Evolutionary conservation across 2,888 invertebrate species (phyloP).

Genomic region (Cheilosia vernalis): DNA sequence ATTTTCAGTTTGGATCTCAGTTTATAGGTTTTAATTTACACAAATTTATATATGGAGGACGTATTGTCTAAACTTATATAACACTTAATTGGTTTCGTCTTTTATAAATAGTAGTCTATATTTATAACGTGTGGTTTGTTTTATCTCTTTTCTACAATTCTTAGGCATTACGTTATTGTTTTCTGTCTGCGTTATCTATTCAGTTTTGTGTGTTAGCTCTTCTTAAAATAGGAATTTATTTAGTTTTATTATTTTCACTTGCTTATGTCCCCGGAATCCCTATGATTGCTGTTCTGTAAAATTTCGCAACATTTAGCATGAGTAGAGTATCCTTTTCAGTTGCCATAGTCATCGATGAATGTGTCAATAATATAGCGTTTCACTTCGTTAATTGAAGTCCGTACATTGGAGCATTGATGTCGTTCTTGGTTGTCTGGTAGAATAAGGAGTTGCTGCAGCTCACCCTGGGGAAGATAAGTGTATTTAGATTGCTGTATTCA

Average conservation of each 20-base stretch:
- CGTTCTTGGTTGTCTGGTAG: constrained; percentile 82
- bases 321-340: constrained; percentile 76
- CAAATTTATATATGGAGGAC: constrained; percentile 32
- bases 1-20: constrained; percentile 10
- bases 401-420: constrained; percentile 82
- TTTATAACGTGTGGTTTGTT: constrained; percentile 34
- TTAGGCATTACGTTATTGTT: constrained; percentile 68
- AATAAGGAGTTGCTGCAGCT: constrained; percentile 82
- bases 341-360: constrained; percentile 83
- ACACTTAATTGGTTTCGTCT: constrained; percentile 32
- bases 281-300: constrained; percentile 44
- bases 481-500: no score
- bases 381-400: constrained; percentile 83
- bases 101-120: constrained; percentile 64
- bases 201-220: constrained; percentile 16
- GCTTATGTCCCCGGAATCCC: constrained; percentile 42
- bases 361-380: constrained; percentile 83
- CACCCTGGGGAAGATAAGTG: constrained; percentile 78
- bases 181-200: constrained; percentile 59
- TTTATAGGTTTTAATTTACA: constrained; percentile 18
- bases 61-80: constrained; percentile 69
- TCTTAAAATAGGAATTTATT: constrained; percentile 63
- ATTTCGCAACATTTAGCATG: constrained; percentile 7
- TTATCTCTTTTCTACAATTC: constrained; percentile 38
- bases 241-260: constrained; percentile 1